phyloP scores from a whole-genome alignment of 2,797 vertebrate genomes.

The Brachymystax lenok region DNA sequence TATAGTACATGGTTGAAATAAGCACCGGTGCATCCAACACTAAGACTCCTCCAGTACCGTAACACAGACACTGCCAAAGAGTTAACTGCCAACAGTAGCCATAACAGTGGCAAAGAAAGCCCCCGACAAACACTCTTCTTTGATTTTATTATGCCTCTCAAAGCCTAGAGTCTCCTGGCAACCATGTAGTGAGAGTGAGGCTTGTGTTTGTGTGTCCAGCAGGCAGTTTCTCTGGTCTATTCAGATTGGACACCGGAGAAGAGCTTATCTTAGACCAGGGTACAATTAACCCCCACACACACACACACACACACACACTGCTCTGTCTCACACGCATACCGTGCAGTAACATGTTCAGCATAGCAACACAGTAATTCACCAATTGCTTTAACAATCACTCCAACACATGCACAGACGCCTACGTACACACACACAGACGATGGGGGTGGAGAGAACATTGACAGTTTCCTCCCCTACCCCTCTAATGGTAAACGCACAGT shows the following conservation, averaged over 20 bases:
- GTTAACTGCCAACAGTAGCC: constrained; percentile 48
- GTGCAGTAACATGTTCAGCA: not conserved
- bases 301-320: too few relatives aligned
- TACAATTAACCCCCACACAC: too few relatives aligned
- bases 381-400: constrained; percentile 16
- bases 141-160: constrained; percentile 70
- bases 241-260: constrained; percentile 32
- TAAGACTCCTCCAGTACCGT: not conserved
- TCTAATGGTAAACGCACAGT: too few relatives aligned
- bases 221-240: constrained; percentile 44
- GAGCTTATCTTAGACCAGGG: too few relatives aligned
- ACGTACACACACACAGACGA: not conserved
- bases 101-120: constrained; percentile 42
- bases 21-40: not conserved
- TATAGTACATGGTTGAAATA: not conserved
- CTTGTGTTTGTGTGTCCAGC: constrained; percentile 59
- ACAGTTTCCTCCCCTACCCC: too few relatives aligned
- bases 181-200: constrained; percentile 57
- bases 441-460: too few relatives aligned
- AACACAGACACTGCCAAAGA: not conserved
- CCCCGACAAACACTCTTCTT: constrained; percentile 18
- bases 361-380: constrained; percentile 18
- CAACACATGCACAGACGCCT: not conserved
- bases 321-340: not conserved
- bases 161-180: constrained; percentile 76